Base-by-base conservation (phyloP, 2,888 invertebrate species). In the Drosophila longiperda region DNA sequence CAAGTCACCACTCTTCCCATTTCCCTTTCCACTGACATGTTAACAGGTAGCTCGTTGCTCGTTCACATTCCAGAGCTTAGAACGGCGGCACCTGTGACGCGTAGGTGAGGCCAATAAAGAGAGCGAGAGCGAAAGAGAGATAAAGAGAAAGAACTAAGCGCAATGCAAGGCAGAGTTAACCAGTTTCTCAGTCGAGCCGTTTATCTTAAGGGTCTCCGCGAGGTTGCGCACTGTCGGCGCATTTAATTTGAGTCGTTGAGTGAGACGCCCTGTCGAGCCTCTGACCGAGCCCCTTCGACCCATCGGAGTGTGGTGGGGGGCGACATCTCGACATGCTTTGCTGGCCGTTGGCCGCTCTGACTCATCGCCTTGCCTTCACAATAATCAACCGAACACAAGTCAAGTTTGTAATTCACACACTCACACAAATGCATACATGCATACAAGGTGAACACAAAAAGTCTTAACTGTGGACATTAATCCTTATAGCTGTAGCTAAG, bases 291-390 rank as follows among this genome's bases (percentile, higher is more conserved):
- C 57, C 57, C 62, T 26, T 17, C 58, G 74, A 65, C 64, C 64
- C 45, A 9, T 17, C 45, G 45, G 8, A 4, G 8, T 23, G 12
- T 1, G 49, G 17, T 5, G 17, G 45, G 20, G 36, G 42, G 61
- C 54, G 54, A 65, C 66, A 75, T 71, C 65, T 70, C 78, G 78
- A 81, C 54, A 81, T 78, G 79, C 73, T 78, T 80, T 66, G 75
- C 42, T 80, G 75, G 54, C 40, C 65, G 50, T 60, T 65, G 69
- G 48, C 26, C n/a, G 42, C 55, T 66, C 52, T 71, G 78, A 80
- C 53, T 80, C 82, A 82, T 74, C 64, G 60, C 34, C 12, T 55
- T 62, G 52, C 52, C 52, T 61, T 53, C 59, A 49, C 52, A 38
- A 60, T 40, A 20, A 54, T 49, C 48, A 69, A n/a, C 20, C 36